These are phyloP conservation scores for Bucco capensis DNA, from an alignment of 2,113 vertebrate species.

Conservation along the genomic window DNA sequence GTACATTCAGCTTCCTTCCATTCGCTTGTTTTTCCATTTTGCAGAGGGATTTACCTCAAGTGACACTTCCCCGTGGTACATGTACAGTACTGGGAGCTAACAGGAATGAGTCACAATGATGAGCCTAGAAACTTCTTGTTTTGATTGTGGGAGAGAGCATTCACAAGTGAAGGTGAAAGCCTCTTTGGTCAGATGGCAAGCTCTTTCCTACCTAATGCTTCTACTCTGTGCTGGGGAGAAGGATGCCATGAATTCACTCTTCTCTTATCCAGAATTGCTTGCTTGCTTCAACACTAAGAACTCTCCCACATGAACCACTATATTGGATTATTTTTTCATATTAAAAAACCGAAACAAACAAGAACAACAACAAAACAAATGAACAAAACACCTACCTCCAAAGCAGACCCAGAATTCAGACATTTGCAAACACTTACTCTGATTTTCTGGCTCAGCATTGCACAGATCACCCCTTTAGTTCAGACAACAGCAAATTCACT, in stretches of 20 bases:
- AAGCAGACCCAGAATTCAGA: not conserved
- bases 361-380: no score
- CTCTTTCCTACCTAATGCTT: not conserved
- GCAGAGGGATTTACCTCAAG: not conserved
- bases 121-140: no score
- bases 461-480: not conserved
- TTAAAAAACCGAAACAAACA: no score
- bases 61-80: not conserved
- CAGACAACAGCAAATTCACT: not conserved
- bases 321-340: no score
- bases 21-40: not conserved
- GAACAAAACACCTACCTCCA: no score
- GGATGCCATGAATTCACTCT: not conserved
- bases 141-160: no score
- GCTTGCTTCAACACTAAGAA: not conserved
- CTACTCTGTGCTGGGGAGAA: not conserved
- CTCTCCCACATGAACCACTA: not conserved
- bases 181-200: not conserved
- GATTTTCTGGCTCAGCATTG: not conserved
- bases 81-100: not conserved
- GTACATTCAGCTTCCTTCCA: conserved; percentile 13
- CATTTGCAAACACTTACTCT: not conserved
- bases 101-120: not conserved
- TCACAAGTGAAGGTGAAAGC: not conserved
- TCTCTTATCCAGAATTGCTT: not conserved